A percentile compares a stretch with the other conserved stretches of the same genome.
Conservation (phyloP, 2,797 vertebrate species). For the Capromys pilorides region DNA sequence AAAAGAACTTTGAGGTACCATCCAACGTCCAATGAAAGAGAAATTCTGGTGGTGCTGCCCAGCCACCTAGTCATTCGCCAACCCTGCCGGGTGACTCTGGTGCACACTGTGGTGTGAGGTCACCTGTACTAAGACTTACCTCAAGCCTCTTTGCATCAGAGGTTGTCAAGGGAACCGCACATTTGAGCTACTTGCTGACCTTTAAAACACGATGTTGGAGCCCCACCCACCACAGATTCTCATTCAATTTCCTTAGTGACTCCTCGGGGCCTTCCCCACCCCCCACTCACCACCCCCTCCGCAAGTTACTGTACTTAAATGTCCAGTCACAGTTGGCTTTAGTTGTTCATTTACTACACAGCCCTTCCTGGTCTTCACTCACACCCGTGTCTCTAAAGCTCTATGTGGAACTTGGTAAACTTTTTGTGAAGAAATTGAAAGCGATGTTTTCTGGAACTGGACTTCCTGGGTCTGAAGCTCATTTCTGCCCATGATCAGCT, state of each 20-base stretch:
- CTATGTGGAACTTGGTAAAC: not conserved
- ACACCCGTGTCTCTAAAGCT: not conserved
- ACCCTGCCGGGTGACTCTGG: not conserved
- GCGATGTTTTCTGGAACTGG: not conserved
- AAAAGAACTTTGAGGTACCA: not conserved
- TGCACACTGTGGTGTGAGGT: not conserved
- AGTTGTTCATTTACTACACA: conserved; percentile 26
- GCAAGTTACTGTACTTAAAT: not conserved
- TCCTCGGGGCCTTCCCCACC: not conserved
- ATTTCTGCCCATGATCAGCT: not conserved
- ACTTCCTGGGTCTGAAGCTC: not conserved
- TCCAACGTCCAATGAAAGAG: not conserved
- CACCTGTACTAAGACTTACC: not conserved
- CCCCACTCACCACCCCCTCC: too few species aligned
- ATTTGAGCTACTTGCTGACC: not conserved
- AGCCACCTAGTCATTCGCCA: not conserved
- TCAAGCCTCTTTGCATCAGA: not conserved
- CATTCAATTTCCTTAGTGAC: not conserved
- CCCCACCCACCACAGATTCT: not conserved
- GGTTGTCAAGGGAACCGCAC: not conserved
- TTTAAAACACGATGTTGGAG: not conserved
- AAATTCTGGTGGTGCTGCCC: not conserved
- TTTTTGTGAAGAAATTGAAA: not conserved
- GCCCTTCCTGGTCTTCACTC: not conserved
- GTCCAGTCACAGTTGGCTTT: conserved; percentile 4